Percentiles rank a stretch among this genome's conserved stretches.
Evolutionary conservation across 2,888 invertebrate genomes (phyloP).

Genomic region (Drosophila helvetica): DNA sequence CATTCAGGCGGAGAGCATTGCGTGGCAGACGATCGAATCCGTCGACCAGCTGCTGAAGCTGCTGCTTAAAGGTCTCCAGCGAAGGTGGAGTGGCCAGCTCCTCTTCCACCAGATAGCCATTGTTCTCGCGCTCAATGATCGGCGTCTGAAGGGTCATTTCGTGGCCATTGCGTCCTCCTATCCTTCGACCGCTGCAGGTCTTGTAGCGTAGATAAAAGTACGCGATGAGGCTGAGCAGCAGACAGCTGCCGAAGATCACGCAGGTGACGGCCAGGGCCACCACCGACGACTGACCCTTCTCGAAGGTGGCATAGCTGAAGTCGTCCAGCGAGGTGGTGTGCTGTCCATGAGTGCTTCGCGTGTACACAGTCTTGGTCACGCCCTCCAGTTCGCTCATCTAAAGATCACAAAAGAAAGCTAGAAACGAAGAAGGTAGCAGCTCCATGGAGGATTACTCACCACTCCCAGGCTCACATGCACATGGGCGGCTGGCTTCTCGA

Average conservation of each 20-base stretch:
- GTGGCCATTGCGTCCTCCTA: slow-evolving; percentile 85
- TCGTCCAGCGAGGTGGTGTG: slow-evolving; percentile 80
- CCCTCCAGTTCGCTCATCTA: slow-evolving; percentile 85
- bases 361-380: slow-evolving; percentile 87
- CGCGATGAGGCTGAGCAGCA: slow-evolving; percentile 86
- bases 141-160: slow-evolving; percentile 91
- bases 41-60: slow-evolving; percentile 88
- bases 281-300: slow-evolving; percentile 80
- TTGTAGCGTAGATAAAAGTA: slow-evolving; percentile 84
- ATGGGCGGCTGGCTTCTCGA: slow-evolving; percentile 85
- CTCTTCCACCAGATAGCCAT: slow-evolving; percentile 90
- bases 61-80: slow-evolving; percentile 86
- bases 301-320: slow-evolving; percentile 79
- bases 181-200: slow-evolving; percentile 77
- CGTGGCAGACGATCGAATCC: slow-evolving; percentile 87
- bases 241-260: slow-evolving; percentile 87
- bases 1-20: slow-evolving; percentile 89
- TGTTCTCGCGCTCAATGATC: slow-evolving; percentile 90
- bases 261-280: slow-evolving; percentile 87
- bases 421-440: neutral
- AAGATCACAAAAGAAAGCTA: neutral
- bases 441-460: slow-evolving; percentile 84
- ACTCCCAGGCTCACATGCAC: slow-evolving; percentile 89
- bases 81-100: slow-evolving; percentile 91
- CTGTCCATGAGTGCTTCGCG: slow-evolving; percentile 85